These are phyloP conservation scores for Microchrysa polita DNA, from an alignment of 2,888 invertebrate genomes.

Conservation along the genomic window DNA sequence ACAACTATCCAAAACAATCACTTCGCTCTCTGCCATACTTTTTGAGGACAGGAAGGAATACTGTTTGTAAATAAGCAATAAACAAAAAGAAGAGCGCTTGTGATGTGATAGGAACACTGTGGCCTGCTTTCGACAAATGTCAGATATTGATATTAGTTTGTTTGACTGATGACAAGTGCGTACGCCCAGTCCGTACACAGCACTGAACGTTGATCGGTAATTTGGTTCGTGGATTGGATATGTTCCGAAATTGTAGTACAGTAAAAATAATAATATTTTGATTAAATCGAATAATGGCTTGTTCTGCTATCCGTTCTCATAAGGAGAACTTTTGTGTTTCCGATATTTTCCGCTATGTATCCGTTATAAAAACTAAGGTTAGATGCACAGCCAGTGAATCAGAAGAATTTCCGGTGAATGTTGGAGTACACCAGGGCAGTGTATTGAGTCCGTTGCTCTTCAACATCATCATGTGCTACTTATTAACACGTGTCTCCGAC, in stretches of 20 bases:
- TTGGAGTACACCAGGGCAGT: too few species aligned
- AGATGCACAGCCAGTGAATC: too few species aligned
- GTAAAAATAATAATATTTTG: neutral
- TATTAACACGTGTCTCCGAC: too few species aligned
- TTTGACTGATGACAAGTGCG: neutral
- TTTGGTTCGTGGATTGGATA: neutral
- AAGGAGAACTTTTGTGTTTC: too few species aligned
- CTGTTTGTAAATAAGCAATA: conserved; percentile 39
- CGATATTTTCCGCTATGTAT: too few species aligned
- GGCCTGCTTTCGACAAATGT: conserved; percentile 4
- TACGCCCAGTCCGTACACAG: neutral
- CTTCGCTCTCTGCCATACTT: conserved; percentile 42
- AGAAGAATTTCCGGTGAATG: too few species aligned
- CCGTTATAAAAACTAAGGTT: too few species aligned
- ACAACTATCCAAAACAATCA: conserved; percentile 23
- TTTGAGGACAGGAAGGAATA: neutral
- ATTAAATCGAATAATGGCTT: too few species aligned
- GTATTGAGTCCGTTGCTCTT: too few species aligned
- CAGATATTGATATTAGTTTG: neutral
- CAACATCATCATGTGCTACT: too few species aligned
- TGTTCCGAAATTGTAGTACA: neutral
- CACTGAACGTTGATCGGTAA: neutral
- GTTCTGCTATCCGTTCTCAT: too few species aligned
- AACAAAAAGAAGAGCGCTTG: conserved; percentile 26
- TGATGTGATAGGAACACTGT: conserved; percentile 23